Base-by-base conservation (phyloP, 2,797 vertebrate species). In the Galagoides demidoff region DNA sequence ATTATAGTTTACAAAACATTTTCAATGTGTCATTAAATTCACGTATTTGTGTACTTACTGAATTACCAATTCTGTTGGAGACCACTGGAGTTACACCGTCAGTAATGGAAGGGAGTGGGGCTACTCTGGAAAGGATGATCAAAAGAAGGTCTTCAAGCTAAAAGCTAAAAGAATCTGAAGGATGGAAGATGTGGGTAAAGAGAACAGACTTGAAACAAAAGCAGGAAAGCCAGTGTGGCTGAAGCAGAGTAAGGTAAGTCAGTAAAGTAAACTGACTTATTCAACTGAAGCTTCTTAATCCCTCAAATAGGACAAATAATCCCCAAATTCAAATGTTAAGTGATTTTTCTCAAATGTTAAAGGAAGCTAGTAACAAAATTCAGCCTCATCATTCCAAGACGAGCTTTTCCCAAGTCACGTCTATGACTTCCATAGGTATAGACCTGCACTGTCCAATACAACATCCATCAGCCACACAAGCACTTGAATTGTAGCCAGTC, bases 71-170 rank as follows among this genome's bases (percentile, higher is more conserved):
- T 96, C 92, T 94, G 78, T 52, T 85, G 92, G 89, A 92, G 89
- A 79, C 85, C 92, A 94, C 71, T 84, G 89, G 85, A 89, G 89
- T 74, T 88, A 94, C 85, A 85, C 27, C 63, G 7, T 85, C 91
- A 85, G 66, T 81, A 94, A 84, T 39, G 64, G 63, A 92, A 96
- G 59, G 57, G 76, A 57, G 64, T 88, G 49, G 92, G 85, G 37
- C 89, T 94, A 96, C 84, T 84, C 79, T 49, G 92, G 89, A 94
- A 96, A 61, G 66, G 78, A 96, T 92, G 95, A 66, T 79, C 73
- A 94, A 89, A 89, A 57, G 95, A 94, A 94, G 85, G 57, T 96
- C 95, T 96, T 96, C 92, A 89, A 89, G 89, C 78, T 92, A 92
- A 85, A 94, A 68, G 89, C 73, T 78, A 94, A 64, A 89, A 94